Conservation (phyloP, 2,797 vertebrate species). For the Discoglossus pictus region DNA sequence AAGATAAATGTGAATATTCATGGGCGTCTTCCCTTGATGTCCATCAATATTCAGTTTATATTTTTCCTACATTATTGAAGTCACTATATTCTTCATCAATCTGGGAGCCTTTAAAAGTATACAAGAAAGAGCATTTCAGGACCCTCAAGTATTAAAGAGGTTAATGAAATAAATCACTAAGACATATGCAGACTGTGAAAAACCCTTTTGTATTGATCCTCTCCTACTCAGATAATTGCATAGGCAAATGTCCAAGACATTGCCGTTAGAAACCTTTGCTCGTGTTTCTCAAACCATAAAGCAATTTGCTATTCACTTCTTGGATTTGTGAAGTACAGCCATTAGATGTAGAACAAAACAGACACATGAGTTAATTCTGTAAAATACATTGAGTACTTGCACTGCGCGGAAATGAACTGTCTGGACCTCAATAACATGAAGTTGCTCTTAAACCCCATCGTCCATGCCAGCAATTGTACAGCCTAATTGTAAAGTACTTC, state of each 20-base stretch:
- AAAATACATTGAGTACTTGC: neutral
- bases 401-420: neutral
- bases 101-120: conserved; percentile 35
- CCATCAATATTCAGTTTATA: conserved; percentile 18
- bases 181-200: conserved; percentile 46
- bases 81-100: conserved; percentile 36
- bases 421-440: neutral
- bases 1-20: neutral
- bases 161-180: conserved; percentile 51
- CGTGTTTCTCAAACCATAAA: conserved; percentile 40
- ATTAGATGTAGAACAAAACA: conserved; percentile 30
- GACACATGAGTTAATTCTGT: neutral
- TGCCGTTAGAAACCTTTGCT: conserved; percentile 36
- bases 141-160: conserved; percentile 45
- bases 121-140: conserved; percentile 46
- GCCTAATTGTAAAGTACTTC: neutral
- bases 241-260: conserved; percentile 48
- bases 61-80: conserved; percentile 11
- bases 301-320: conserved; percentile 36
- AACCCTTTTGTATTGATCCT: conserved; percentile 46
- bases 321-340: conserved; percentile 26
- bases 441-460: neutral
- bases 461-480: neutral
- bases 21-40: neutral
- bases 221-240: conserved; percentile 48